These are phyloP conservation scores for Prionailurus bengalensis DNA, from an alignment of 2,113 vertebrate genomes.

Conservation along the genomic window DNA sequence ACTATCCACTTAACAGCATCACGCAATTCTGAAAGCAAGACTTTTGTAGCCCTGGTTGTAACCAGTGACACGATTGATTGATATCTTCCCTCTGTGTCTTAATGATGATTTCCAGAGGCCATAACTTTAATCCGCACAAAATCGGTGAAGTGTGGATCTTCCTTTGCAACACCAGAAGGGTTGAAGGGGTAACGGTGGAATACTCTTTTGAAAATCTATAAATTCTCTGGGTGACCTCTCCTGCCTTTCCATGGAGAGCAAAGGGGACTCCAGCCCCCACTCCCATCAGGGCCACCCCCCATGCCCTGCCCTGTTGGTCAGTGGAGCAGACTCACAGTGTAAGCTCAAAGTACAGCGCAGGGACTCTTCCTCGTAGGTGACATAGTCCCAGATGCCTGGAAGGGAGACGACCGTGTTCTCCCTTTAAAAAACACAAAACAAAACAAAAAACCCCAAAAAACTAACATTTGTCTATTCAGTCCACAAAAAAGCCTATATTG, in stretches of 20 bases:
- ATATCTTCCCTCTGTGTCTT: not conserved
- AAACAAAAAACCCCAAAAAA: not conserved
- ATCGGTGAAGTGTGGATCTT: not conserved
- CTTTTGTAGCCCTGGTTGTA: not conserved
- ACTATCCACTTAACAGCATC: too few species aligned
- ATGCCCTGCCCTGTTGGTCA: not conserved
- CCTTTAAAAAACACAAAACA: not conserved
- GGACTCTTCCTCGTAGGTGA: not conserved
- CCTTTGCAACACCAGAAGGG: not conserved
- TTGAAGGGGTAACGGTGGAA: not conserved
- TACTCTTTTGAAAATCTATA: not conserved
- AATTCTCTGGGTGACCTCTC: not conserved
- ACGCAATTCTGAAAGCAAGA: not conserved
- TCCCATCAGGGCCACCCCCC: not conserved
- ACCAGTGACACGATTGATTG: not conserved
- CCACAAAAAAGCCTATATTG: not conserved
- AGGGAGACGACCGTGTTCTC: not conserved
- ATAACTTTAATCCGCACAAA: not conserved
- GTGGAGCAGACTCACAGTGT: not conserved
- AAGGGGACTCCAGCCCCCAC: not conserved
- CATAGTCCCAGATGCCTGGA: not conserved
- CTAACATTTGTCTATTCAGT: not conserved
- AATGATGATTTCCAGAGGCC: not conserved
- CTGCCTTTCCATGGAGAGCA: not conserved
- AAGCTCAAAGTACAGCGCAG: not conserved